Evolutionary conservation across 1,140 invertebrate species (phyloP), one percentile per base, ranked within the genome.

Genomic region (Orussus abietinus): DNA sequence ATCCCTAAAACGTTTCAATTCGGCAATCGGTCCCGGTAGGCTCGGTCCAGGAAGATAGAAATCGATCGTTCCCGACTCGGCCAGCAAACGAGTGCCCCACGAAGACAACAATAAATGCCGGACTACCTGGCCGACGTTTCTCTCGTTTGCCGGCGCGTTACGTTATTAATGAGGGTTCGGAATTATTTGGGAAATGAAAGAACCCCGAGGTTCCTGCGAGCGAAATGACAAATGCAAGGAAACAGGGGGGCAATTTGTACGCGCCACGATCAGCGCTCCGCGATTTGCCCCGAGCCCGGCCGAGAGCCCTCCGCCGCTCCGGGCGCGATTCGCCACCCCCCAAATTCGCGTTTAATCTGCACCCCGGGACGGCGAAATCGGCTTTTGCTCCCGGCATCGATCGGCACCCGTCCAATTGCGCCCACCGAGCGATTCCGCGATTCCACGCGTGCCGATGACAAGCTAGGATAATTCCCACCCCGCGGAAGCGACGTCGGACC

Each of bases 181-280:
- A 64, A 64, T 64, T 62, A 64, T 64, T 66, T 64, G 55, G 63
- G 61, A 60, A 66, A 66, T 59, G 63, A 66, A 63, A 66, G 60
- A 62, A 66, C 49, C 51, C 53, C 49, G 56, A 64, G 56, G 55
- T 54, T 58, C 49, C 56, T 47, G 48, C 45, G 49, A 50, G 50
- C 40, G 53, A 63, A 63, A 66, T 66, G 63, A 66, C 63, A 66
- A 66, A 66, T 66, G 59, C 59, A 63, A 62, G 60, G 55, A 66
- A 62, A 62, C 63, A 51, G 56, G 55, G 59, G 52, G 60, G 58
- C 57, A 64, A 66, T 66, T 66, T 66, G 61, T 66, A 62, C 54
- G 53, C 47, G 63, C 59, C 63, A 63, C 38, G 31, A n/a, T n/a
- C n/a, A n/a, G n/a, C n/a, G n/a, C n/a, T n/a, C n/a, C n/a, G n/a